Percentiles rank a stretch among this genome's conserved stretches.
These are phyloP conservation scores for Andrena dorsata DNA, from an alignment of 2,888 invertebrate genomes.

Conservation along the genomic window DNA sequence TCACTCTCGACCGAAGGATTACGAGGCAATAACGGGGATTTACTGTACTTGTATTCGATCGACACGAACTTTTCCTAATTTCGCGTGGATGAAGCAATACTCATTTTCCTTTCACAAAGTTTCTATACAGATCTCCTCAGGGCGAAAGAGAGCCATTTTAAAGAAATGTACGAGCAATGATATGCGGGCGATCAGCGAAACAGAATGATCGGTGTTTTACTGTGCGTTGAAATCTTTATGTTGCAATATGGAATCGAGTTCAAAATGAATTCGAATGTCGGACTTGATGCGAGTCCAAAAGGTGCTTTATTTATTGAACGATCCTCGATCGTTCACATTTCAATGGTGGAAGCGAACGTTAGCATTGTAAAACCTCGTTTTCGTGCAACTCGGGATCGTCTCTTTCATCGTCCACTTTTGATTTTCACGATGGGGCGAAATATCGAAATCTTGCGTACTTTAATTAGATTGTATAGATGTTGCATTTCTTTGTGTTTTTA, in stretches of 20 bases:
- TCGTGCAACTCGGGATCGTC: not conserved
- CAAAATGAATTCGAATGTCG: not conserved
- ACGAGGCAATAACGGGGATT: no score
- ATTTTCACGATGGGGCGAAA: not conserved
- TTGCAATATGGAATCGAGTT: not conserved
- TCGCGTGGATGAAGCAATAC: not conserved
- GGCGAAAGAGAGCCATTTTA: not conserved
- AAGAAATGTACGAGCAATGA: not conserved
- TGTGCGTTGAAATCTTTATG: conserved; percentile 5
- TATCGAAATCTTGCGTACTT: conserved; percentile 29
- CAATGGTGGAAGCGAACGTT: not conserved
- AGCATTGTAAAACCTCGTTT: not conserved
- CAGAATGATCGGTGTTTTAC: not conserved
- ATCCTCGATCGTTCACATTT: not conserved
- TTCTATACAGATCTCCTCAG: not conserved
- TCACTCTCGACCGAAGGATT: no score
- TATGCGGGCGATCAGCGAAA: not conserved
- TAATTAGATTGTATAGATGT: conserved; percentile 54
- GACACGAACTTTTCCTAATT: not conserved
- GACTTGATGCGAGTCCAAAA: not conserved
- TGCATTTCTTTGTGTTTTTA: conserved; percentile 71
- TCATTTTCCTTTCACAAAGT: not conserved
- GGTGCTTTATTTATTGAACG: not conserved
- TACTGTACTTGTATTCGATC: conserved; percentile 4
- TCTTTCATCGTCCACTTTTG: not conserved